Evolutionary conservation across 2,888 invertebrate species (phyloP), one percentile per base, ranked within the genome.

Genomic region (Pammene aurita): DNA sequence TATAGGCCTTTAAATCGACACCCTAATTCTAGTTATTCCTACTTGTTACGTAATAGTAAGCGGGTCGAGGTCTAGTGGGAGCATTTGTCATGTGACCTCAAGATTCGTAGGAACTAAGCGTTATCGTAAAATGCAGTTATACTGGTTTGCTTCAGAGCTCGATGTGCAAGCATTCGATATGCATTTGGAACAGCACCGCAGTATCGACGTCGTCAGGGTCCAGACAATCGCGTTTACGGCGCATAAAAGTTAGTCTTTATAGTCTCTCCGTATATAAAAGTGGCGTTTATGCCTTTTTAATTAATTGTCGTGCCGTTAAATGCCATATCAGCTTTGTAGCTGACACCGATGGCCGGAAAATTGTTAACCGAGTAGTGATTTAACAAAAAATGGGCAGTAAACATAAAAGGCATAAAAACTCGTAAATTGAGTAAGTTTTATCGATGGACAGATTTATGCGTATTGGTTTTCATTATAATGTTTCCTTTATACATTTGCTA

Each of bases 181-280:
- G 54, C 54, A n/a, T n/a, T 54, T 7, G n/a, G 13, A 54, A 54
- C 34, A 2, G 10, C 52, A n/a, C 79, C 77, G 75, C 81, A 81
- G 85, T 82, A 84, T 85, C 86, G 84, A 84, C 83, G 84, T 82
- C 85, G 86, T 80, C 85, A 82, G 86, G 85, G 86, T 84, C 86
- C 83, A 89, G 88, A 91, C 93, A 93, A 92, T 92, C 91, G 87
- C 89, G 85, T 93, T 93, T 93, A 93, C 90, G 92, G 89, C 89
- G 83, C 89, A 92, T 93, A 93, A 93, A 93, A 93, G 90, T 91
- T 91, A 92, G 90, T 88, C 91, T 92, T 93, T 93, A 93, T 92
- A 90, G 92, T 84, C 89, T 82, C 84, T 86, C 80, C 81, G 88
- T 88, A 85, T 88, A 91, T 93, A 93, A 93, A 93, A 92, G 88